Base-by-base conservation (phyloP, 2,113 vertebrate genomes). In the Pantherophis guttatus region DNA sequence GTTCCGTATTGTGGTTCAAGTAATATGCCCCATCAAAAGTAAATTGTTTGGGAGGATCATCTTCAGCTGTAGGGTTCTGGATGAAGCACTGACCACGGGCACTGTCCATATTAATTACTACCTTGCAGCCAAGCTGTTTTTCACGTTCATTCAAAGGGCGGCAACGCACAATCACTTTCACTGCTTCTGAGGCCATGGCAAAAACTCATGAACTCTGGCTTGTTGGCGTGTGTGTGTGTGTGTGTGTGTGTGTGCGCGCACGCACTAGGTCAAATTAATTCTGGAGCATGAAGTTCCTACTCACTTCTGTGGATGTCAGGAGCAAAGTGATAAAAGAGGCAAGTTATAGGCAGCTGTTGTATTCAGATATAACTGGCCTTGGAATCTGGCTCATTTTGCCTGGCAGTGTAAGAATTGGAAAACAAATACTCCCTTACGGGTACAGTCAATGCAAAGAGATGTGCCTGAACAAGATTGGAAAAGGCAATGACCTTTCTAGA, bases 81-180 rank as follows among this genome's bases (percentile, higher is more conserved):
- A 99, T 98, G 94, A 98, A 98, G 95, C 98, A 99, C 95, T 97
- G 98, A 58, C 98, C 98, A 59, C 95, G 94, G 0, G 94, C 81
- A 8, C 96, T 95, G 92, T 98, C 98, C 96, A 98, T 94, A 5
- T 96, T 95, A 65, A 98, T 95, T 44, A 98, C 98, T 1, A 85
- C 90, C 94, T 95, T 95, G 92, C 98, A 98, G 95, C 94, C 95
- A 0, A 98, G 97, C 8, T 97, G 97, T 44, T 92, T 98, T 97
- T 99, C 98, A 0, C 98, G 94, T 89, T 97, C 97, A 9, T 97
- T 98, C 96, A 98, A 97, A 9, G 98, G 98, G 44, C 98, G 96
- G 96, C 98, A 98, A 88, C 98, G 96, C 92, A 99, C 98, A 19
- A 98, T 97, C 95, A 99, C 98, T 96, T 98, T 98, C 96, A 99